Percentiles rank a stretch among this genome's conserved stretches.
Evolutionary conservation across 2,113 vertebrate species (phyloP).

Genomic region (Collichthys lucidus): DNA sequence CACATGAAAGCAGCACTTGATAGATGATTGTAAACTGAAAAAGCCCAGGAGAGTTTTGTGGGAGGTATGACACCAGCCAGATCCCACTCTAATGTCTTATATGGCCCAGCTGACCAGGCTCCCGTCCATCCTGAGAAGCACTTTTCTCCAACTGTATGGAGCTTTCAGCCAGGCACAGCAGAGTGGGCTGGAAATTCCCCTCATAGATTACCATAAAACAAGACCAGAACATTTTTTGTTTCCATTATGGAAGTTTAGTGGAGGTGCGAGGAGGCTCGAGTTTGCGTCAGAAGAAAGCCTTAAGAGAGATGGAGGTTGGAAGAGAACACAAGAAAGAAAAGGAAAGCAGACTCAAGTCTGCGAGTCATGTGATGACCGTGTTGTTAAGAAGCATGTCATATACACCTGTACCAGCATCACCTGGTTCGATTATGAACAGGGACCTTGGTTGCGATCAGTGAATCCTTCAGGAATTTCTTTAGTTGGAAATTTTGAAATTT

Average conservation of each 20-base stretch:
- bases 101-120: not conserved
- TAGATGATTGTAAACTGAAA: not conserved
- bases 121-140: not conserved
- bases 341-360: not conserved
- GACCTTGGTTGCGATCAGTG: not conserved
- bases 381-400: not conserved
- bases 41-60: not conserved
- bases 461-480: not conserved
- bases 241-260: not conserved
- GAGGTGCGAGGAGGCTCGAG: not conserved
- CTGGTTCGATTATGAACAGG: not conserved
- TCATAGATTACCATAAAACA: constrained; percentile 22
- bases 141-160: not conserved
- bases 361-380: not conserved
- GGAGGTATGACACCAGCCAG: constrained; percentile 29
- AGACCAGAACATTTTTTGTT: not conserved
- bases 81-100: constrained; percentile 7
- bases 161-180: not conserved
- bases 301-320: not conserved
- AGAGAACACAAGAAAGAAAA: not conserved
- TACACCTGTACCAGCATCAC: not conserved
- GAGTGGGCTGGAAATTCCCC: not conserved
- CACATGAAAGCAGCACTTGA: not conserved
- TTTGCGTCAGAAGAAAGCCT: not conserved
- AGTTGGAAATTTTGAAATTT: not conserved